A percentile compares a stretch with the other conserved stretches of the same genome.
Conservation (phyloP, 2,113 vertebrate species). For the Laterallus jamaicensis region DNA sequence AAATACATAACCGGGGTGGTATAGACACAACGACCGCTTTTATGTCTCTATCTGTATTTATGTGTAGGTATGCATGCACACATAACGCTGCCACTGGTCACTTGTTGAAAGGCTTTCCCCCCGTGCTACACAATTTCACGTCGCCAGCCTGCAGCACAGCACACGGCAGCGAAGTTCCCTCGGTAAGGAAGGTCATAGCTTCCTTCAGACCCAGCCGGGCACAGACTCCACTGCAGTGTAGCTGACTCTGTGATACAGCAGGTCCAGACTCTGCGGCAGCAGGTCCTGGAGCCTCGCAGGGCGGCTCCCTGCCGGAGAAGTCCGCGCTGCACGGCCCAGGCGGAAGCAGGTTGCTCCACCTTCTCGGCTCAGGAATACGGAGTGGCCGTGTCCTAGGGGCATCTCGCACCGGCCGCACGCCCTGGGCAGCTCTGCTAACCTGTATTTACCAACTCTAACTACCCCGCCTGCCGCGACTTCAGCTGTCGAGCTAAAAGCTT, state of each 20-base stretch:
- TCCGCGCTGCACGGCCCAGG: accelerated
- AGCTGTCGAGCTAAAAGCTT: accelerated
- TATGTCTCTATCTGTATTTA: background rate
- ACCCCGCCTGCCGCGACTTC: accelerated
- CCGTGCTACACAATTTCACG: accelerated
- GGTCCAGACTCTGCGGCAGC: background rate
- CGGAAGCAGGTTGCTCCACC: accelerated
- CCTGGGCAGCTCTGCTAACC: accelerated
- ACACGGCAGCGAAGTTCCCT: background rate
- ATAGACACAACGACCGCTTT: too few species aligned
- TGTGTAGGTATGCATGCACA: background rate
- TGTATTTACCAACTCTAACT: accelerated
- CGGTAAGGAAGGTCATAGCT: background rate
- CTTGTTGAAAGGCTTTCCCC: background rate
- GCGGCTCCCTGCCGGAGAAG: background rate
- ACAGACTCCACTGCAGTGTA: accelerated
- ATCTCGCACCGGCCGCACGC: background rate
- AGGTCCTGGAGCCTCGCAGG: accelerated
- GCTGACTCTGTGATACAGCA: too few species aligned
- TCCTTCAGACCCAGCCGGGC: background rate
- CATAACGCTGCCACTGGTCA: background rate
- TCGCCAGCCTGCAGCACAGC: background rate
- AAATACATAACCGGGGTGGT: too few species aligned
- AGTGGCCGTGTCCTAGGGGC: accelerated
- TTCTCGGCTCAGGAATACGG: too few species aligned